Percentiles rank a stretch among this genome's conserved stretches.
Conservation (phyloP, 2,797 vertebrate species). For the Chromis chromis region DNA sequence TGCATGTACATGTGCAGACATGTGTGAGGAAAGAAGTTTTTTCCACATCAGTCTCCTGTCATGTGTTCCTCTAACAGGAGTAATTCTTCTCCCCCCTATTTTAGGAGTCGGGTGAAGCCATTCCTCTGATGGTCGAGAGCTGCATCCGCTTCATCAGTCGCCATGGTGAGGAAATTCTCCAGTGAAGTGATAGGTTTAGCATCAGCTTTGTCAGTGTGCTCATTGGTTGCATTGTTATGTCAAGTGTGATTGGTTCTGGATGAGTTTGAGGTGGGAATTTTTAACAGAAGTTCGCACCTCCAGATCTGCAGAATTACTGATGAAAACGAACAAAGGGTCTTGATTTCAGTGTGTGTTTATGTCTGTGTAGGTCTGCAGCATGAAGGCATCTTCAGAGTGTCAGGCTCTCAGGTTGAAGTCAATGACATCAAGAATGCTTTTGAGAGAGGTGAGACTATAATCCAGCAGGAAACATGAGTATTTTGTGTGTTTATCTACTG, state of each 20-base stretch:
- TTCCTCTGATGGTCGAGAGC: slow-evolving; percentile 97
- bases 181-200: slow-evolving; percentile 49
- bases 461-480: slow-evolving; percentile 13
- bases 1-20: slow-evolving; percentile 52
- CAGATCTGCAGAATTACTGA: background rate
- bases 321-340: background rate
- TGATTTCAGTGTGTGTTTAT: slow-evolving; percentile 25
- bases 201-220: slow-evolving; percentile 15
- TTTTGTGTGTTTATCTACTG: background rate
- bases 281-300: background rate
- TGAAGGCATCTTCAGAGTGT: slow-evolving; percentile 97
- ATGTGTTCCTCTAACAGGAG: slow-evolving; percentile 2
- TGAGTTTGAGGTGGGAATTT: slow-evolving; percentile 9
- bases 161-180: slow-evolving; percentile 87
- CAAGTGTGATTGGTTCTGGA: slow-evolving; percentile 33
- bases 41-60: background rate
- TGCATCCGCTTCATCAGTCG: slow-evolving; percentile 98
- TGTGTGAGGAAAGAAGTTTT: slow-evolving; percentile 40
- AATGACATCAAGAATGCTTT: slow-evolving; percentile 99
- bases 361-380: slow-evolving; percentile 90
- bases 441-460: slow-evolving; percentile 89
- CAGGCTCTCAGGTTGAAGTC: slow-evolving; percentile 97
- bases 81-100: slow-evolving; percentile 43
- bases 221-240: slow-evolving; percentile 50
- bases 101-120: slow-evolving; percentile 92